Percentiles rank a stretch among this genome's conserved stretches.
Evolutionary conservation across 2,113 vertebrate genomes (phyloP).

Genomic region (Heliornis fulica): DNA sequence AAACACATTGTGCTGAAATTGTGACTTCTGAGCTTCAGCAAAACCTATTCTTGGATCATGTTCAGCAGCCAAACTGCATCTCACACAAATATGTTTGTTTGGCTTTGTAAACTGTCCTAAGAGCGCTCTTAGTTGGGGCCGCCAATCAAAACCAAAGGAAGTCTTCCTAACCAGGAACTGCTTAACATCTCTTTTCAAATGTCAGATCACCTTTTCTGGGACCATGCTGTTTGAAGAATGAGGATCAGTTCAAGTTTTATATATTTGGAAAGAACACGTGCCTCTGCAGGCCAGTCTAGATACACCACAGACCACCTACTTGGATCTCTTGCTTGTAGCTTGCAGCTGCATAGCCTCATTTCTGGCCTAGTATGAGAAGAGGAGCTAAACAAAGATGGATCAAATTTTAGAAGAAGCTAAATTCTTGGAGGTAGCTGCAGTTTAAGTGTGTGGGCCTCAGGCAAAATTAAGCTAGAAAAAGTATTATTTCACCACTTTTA

Average conservation of each 20-base stretch:
- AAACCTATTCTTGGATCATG: neutral
- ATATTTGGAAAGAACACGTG: neutral
- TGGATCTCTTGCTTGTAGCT: neutral
- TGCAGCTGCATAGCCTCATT: neutral
- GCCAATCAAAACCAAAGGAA: neutral
- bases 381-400: neutral
- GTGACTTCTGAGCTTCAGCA: neutral
- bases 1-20: neutral
- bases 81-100: neutral
- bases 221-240: neutral
- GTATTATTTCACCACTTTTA: neutral
- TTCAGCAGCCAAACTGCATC: neutral
- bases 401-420: neutral
- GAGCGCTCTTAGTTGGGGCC: neutral
- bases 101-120: neutral
- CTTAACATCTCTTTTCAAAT: neutral
- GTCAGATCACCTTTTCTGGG: neutral
- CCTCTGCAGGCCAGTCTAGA: neutral
- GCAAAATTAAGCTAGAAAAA: neutral
- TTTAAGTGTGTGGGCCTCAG: neutral
- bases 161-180: neutral
- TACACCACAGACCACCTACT: neutral
- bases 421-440: neutral
- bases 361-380: neutral
- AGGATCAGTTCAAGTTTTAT: neutral